Percentiles rank a stretch among this genome's conserved stretches.
Conservation (phyloP, 2,113 vertebrate species). For the Mugil cephalus region DNA sequence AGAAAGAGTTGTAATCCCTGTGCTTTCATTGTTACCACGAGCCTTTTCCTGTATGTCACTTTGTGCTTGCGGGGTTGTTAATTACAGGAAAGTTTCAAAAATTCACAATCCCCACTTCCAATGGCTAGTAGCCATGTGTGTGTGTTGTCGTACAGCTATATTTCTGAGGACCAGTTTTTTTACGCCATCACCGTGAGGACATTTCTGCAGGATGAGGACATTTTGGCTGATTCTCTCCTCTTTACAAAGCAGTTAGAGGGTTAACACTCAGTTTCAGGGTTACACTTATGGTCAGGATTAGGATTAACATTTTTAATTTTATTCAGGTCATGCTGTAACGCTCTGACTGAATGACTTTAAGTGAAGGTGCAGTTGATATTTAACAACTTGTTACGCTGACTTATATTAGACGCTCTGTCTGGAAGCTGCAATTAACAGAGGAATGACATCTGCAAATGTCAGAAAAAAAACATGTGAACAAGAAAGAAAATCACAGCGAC, state of each 20-base stretch:
- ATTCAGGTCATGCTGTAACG: slow-evolving; percentile 6
- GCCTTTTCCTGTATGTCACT: too few species aligned
- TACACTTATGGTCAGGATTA: too few species aligned
- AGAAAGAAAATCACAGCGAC: slow-evolving; percentile 33
- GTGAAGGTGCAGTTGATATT: slow-evolving; percentile 21
- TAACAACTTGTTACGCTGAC: slow-evolving; percentile 28
- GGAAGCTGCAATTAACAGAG: slow-evolving; percentile 44
- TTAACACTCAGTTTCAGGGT: too few species aligned
- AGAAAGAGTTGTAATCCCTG: not conserved
- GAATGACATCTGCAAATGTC: slow-evolving; percentile 41
- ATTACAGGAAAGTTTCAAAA: not conserved
- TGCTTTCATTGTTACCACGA: not conserved
- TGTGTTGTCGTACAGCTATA: too few species aligned
- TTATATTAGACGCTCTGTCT: slow-evolving; percentile 32
- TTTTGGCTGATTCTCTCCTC: too few species aligned
- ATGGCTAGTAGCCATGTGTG: too few species aligned
- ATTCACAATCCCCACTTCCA: too few species aligned
- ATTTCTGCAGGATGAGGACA: too few species aligned
- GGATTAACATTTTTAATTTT: slow-evolving; percentile 5
- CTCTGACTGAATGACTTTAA: not conserved
- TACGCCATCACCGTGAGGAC: too few species aligned
- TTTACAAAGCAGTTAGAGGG: too few species aligned
- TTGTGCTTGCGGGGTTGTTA: not conserved
- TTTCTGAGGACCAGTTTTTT: too few species aligned
- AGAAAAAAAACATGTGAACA: slow-evolving; percentile 22